Percentiles rank a stretch among this genome's conserved stretches.
Evolutionary conservation across 2,113 vertebrate species (phyloP).

Genomic region (Corvus cornix): DNA sequence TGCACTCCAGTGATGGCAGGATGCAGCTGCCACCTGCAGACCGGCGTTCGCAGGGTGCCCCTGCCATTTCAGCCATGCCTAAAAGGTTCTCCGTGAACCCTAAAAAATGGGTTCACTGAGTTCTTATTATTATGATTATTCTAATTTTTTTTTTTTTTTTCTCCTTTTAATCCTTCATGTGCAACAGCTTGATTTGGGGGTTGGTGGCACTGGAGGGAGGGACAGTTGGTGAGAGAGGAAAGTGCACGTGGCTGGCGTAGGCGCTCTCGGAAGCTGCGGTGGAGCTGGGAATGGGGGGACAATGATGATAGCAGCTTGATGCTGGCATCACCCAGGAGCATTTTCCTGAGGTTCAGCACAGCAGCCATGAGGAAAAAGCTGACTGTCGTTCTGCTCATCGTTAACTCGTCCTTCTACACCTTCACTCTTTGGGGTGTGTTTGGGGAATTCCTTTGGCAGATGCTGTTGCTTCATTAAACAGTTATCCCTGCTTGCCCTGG

Average conservation of each 20-base stretch:
- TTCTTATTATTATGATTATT: background rate
- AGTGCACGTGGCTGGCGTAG: fast-evolving
- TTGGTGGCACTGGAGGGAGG: background rate
- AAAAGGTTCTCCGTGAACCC: conserved; percentile 19
- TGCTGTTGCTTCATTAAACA: background rate
- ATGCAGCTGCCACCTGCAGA: conserved; percentile 47
- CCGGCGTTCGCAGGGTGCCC: background rate
- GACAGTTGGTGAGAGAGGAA: background rate
- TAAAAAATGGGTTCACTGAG: background rate
- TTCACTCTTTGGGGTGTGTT: background rate
- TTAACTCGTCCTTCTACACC: background rate
- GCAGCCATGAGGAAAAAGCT: background rate
- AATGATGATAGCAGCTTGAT: background rate
- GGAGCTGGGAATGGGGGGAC: background rate
- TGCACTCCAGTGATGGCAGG: background rate
- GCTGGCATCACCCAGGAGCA: background rate
- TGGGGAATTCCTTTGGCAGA: background rate
- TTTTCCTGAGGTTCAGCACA: background rate
- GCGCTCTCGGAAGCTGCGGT: background rate
- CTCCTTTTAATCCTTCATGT: background rate
- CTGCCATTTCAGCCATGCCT: background rate
- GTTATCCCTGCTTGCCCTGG: conserved; percentile 1
- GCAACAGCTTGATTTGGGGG: background rate
- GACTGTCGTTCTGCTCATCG: background rate
- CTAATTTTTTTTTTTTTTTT: background rate